These are phyloP conservation scores for Sarcophaga subvicina DNA, from an alignment of 2,888 invertebrate genomes.

Conservation along the genomic window DNA sequence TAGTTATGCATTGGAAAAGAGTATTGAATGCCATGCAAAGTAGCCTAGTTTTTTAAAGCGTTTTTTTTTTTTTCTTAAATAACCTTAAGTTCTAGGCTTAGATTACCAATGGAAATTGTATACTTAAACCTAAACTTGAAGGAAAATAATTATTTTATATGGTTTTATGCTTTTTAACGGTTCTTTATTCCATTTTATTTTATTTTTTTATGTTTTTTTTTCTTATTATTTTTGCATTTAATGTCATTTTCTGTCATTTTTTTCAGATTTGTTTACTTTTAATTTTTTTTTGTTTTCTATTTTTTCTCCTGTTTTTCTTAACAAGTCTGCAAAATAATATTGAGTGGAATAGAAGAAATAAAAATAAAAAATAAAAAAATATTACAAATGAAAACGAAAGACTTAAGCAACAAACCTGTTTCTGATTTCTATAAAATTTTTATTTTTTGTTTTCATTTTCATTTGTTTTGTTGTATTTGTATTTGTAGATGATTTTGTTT, in stretches of 20 bases:
- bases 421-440: conserved; percentile 45
- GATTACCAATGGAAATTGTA: conserved; percentile 31
- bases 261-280: conserved; percentile 56
- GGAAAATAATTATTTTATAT: conserved; percentile 1
- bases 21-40: too few species aligned
- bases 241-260: conserved; percentile 62
- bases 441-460: conserved; percentile 33
- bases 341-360: conserved; percentile 9
- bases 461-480: conserved; percentile 46
- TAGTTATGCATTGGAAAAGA: too few species aligned
- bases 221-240: conserved; percentile 49
- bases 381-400: conserved; percentile 61
- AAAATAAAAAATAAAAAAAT: conserved; percentile 8
- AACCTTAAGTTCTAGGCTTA: conserved; percentile 48
- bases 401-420: conserved; percentile 69
- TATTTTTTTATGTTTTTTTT: conserved; percentile 20
- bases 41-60: too few species aligned
- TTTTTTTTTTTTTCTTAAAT: not conserved
- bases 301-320: not conserved
- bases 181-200: conserved; percentile 10
- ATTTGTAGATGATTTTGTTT: conserved; percentile 37
- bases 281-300: conserved; percentile 21
- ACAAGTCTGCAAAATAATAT: conserved; percentile 50
- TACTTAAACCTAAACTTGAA: not conserved
- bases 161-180: conserved; percentile 9